A percentile compares a stretch with the other conserved stretches of the same genome.
These are phyloP conservation scores for Melikaiella ostensackeni DNA, from an alignment of 2,888 invertebrate genomes.

Conservation along the genomic window DNA sequence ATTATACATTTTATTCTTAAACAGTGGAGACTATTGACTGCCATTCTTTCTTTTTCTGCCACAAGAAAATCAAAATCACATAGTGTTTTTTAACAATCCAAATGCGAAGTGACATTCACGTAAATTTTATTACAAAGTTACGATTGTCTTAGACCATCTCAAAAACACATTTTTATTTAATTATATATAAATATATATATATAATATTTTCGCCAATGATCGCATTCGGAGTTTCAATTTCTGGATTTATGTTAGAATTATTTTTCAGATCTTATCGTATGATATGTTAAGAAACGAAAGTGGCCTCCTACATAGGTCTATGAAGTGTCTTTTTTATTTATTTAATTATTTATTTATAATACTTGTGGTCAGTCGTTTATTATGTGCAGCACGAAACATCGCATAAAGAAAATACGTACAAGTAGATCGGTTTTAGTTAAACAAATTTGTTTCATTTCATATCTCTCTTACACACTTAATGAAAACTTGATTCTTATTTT, in stretches of 20 bases:
- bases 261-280: constrained; percentile 30
- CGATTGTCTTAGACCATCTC: constrained; percentile 17
- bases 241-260: constrained; percentile 23
- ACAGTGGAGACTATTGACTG: constrained; percentile 34
- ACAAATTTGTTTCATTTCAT: neutral
- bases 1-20: constrained; percentile 40
- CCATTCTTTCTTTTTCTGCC: constrained; percentile 32
- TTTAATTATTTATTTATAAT: constrained; percentile 46
- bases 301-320: constrained; percentile 24
- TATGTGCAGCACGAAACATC: constrained; percentile 50
- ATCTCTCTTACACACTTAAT: neutral
- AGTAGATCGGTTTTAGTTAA: constrained; percentile 4
- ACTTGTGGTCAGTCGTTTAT: constrained; percentile 61
- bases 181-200: too few species aligned
- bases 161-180: constrained; percentile 6
- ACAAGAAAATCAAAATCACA: constrained; percentile 28
- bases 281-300: constrained; percentile 39
- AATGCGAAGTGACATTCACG: constrained; percentile 1
- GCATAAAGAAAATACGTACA: constrained; percentile 22
- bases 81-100: constrained; percentile 20
- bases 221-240: constrained; percentile 7
- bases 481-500: constrained; percentile 18
- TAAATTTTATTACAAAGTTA: constrained; percentile 29
- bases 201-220: constrained; percentile 21
- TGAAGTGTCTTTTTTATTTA: constrained; percentile 37